Conservation (phyloP, 1,140 invertebrate species). For the Hylyphantes graminicola region DNA sequence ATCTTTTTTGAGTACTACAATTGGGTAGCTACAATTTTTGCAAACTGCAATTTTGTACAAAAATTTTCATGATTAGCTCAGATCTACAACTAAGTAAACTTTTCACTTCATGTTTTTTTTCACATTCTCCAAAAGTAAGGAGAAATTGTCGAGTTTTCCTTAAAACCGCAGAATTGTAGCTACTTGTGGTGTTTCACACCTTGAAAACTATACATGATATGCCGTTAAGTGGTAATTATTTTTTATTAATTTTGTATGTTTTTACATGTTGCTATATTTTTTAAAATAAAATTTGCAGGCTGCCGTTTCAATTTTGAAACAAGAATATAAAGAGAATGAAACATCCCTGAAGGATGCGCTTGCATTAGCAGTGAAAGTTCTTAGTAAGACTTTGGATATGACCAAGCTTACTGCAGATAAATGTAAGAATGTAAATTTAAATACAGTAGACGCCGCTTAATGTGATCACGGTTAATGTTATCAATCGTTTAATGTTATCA, state of each 20-base stretch:
- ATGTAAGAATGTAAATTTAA: conserved; percentile 65
- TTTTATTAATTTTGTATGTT: background rate
- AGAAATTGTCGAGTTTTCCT: too few species aligned
- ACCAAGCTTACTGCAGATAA: conserved; percentile 97
- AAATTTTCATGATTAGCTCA: too few species aligned
- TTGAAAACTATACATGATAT: background rate
- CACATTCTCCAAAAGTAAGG: too few species aligned
- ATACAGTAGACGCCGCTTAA: conserved; percentile 66
- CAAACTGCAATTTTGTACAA: too few species aligned
- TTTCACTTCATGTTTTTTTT: too few species aligned
- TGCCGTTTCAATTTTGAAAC: conserved; percentile 96
- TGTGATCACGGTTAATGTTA: too few species aligned
- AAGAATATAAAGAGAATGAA: conserved; percentile 96
- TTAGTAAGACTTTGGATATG: conserved; percentile 97
- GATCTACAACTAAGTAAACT: too few species aligned
- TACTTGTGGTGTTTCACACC: too few species aligned
- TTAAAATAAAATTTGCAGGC: conserved; percentile 67
- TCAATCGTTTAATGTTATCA: too few species aligned
- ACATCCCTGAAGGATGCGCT: conserved; percentile 87
- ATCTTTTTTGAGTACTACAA: too few species aligned
- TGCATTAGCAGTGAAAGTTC: conserved; percentile 92
- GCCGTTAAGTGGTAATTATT: background rate
- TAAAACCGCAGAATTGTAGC: too few species aligned
- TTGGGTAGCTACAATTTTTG: too few species aligned
- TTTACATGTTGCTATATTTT: background rate